Base-by-base conservation (phyloP, 2,888 invertebrate species). In the Tinea pellionella region DNA sequence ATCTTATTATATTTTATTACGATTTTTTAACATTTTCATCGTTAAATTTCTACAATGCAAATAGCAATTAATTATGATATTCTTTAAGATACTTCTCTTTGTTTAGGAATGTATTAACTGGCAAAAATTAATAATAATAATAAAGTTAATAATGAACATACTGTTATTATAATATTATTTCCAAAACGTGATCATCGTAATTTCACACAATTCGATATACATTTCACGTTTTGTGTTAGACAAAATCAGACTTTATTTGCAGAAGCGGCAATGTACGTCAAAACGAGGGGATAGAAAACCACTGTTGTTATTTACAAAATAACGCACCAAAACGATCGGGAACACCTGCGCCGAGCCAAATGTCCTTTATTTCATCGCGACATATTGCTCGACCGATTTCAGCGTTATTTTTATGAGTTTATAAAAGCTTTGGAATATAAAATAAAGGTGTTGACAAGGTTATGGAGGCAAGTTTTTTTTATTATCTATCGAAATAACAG, bases 351-450 rank as follows among this genome's bases (percentile, higher is more conserved):
- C 8, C 47, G 12, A 16, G 47, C 47, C 47, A 47, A 47, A 47
- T 47, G 47, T 47, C 47, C 47, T 47, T 47, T 15, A 47, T 47
- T 47, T 47, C 47, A 47, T 47, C 7, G 47, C 47, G 47, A n/a
- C 47, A 13, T 37, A 37, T 16, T 47, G 47, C 47, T 15, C 15
- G 4, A 41, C 41, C 41, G 47, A 47, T 47, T 47, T 47, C 15
- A 16, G 15, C 47, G 15, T 15, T 47, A 47, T 47, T 47, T 47
- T 47, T 47, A 47, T 16, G 47, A 6, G 12, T 16, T 16, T 47
- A 47, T 47, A 47, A 47, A 47, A 47, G 47, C 47, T 47, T 15
- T 47, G 16, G 47, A 16, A 16, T 47, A 47, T 47, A 47, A 47
- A 47, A 47, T 47, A 16, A 47, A 47, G 13, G 47, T 47, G 47